Conservation (phyloP, 2,113 vertebrate genomes). For the Hippolais icterina region DNA sequence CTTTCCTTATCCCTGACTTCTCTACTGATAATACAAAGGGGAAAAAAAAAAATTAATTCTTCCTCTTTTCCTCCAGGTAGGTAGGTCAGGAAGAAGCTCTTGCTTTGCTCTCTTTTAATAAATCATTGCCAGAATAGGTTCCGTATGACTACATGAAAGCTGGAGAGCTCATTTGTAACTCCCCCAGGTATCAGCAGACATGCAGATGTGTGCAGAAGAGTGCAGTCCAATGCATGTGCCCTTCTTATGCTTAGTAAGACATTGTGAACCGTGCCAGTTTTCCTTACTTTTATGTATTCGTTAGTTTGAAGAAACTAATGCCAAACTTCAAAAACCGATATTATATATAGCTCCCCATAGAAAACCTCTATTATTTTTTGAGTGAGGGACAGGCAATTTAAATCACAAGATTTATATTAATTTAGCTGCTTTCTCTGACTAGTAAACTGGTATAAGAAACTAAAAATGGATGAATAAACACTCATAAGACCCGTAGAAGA, state of each 20-base stretch:
- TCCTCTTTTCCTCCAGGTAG: conserved; percentile 33
- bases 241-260: background rate
- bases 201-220: conserved; percentile 37
- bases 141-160: conserved; percentile 54
- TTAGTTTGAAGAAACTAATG: background rate
- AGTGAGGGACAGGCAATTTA: background rate
- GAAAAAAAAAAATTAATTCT: background rate
- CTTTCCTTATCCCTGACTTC: background rate
- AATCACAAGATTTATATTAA: background rate
- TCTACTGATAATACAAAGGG: conserved; percentile 3
- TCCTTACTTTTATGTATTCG: background rate
- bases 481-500: background rate
- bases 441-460: background rate
- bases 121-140: conserved; percentile 58
- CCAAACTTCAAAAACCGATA: background rate
- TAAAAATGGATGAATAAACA: background rate
- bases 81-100: conserved; percentile 35
- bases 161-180: conserved; percentile 33
- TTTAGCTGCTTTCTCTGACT: background rate
- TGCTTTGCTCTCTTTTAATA: conserved; percentile 1
- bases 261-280: background rate
- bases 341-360: background rate
- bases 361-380: background rate
- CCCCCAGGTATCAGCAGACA: background rate
- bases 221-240: background rate